Evolutionary conservation across 2,888 invertebrate species (phyloP).

Genomic region (Lysandra bellargus): DNA sequence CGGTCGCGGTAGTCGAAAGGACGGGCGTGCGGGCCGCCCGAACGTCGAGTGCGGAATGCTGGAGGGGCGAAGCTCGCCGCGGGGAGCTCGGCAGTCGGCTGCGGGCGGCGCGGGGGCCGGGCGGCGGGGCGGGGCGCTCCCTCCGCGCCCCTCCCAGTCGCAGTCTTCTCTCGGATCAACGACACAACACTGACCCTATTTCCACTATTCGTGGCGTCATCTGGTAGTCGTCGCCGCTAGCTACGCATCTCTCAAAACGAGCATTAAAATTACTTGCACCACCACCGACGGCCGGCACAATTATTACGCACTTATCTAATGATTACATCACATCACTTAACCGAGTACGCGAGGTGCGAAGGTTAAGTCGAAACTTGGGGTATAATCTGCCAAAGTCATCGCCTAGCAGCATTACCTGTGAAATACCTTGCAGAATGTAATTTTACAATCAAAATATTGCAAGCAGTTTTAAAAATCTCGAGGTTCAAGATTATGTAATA

Average conservation of each 20-base stretch:
- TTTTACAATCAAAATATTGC: background rate
- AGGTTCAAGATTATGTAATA: background rate
- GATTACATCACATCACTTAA: conserved; percentile 55
- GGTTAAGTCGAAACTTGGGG: conserved; percentile 16
- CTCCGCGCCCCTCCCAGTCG: conserved; percentile 46
- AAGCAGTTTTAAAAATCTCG: background rate
- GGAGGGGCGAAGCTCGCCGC: conserved; percentile 47
- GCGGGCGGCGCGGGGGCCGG: conserved; percentile 45
- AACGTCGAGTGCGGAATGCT: conserved; percentile 72
- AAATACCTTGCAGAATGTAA: background rate
- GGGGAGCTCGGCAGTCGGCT: conserved; percentile 43
- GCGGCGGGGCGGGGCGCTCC: conserved; percentile 43
- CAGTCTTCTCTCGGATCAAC: conserved; percentile 67
- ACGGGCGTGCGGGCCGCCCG: conserved; percentile 74
- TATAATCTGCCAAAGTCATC: conserved; percentile 11
- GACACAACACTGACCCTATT: conserved; percentile 75
- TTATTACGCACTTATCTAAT: conserved; percentile 49
- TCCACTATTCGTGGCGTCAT: conserved; percentile 73
- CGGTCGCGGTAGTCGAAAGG: conserved; percentile 59
- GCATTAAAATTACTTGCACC: conserved; percentile 49
- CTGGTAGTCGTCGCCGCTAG: conserved; percentile 72
- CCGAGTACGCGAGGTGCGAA: conserved; percentile 26
- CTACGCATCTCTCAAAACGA: conserved; percentile 61
- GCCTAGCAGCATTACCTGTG: background rate
- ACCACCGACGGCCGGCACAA: conserved; percentile 24